Evolutionary conservation across 2,797 vertebrate species (phyloP).

Genomic region (Etheostoma nigrum): DNA sequence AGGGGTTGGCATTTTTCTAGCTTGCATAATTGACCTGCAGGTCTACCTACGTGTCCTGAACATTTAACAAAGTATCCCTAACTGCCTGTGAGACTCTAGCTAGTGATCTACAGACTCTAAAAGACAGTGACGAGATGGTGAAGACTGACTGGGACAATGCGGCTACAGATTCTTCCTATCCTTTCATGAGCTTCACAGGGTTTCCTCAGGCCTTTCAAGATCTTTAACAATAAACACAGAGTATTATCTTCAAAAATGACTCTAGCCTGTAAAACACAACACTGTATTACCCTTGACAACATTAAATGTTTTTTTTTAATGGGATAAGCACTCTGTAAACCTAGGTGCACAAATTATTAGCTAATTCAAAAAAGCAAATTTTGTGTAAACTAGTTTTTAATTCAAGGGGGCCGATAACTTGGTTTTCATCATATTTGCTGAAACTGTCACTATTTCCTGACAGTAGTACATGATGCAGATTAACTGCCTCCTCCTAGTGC

Average conservation of each 20-base stretch:
- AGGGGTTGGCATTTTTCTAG: constrained; percentile 5
- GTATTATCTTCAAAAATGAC: not conserved
- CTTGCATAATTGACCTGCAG: constrained; percentile 26
- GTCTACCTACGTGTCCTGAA: not conserved
- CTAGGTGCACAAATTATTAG: not conserved
- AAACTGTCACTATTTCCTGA: no score
- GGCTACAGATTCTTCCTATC: constrained; percentile 15
- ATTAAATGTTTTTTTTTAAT: constrained; percentile 1
- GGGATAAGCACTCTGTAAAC: not conserved
- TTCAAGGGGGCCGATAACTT: not conserved
- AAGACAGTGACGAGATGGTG: no score
- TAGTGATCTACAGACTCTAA: not conserved
- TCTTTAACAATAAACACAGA: not conserved
- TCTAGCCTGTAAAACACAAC: not conserved
- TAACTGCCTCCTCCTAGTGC: no score
- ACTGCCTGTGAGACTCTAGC: constrained; percentile 4
- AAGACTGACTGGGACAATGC: not conserved
- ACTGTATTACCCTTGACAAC: not conserved
- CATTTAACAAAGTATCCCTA: not conserved
- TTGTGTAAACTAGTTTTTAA: not conserved
- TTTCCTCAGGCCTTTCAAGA: constrained; percentile 18
- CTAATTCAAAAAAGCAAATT: not conserved
- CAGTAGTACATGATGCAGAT: no score
- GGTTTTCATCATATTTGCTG: no score
- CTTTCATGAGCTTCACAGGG: constrained; percentile 27